phyloP scores from a whole-genome alignment of 2,797 vertebrate species.

The Coilia nasus region DNA sequence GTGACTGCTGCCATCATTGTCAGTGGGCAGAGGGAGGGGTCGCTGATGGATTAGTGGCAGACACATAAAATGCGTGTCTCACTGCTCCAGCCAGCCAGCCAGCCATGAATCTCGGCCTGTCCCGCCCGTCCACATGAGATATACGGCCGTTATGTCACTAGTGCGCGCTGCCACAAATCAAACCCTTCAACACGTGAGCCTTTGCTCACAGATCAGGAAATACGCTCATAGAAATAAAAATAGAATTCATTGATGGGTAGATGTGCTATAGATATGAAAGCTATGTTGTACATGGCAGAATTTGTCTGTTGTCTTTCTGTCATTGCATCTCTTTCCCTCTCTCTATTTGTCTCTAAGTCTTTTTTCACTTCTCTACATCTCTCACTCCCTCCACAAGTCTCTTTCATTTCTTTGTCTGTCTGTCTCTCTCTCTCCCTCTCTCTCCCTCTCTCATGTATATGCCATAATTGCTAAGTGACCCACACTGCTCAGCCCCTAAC shows the following conservation, averaged over 20 bases:
- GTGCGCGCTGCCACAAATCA: not conserved
- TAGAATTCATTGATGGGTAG: too few relatives aligned
- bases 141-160: not conserved
- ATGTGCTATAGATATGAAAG: too few relatives aligned
- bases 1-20: too few relatives aligned
- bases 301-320: not conserved
- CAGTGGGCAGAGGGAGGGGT: too few relatives aligned
- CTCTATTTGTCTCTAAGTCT: too few relatives aligned
- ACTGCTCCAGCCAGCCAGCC: not conserved
- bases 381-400: too few relatives aligned
- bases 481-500: too few relatives aligned
- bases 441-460: not conserved
- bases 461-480: not conserved
- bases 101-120: not conserved
- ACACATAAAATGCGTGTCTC: constrained; percentile 9
- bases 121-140: not conserved
- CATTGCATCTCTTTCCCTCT: not conserved
- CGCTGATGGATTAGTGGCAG: too few relatives aligned
- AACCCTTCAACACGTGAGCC: not conserved
- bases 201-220: not conserved
- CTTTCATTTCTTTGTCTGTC: too few relatives aligned
- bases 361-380: too few relatives aligned
- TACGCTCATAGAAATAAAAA: not conserved
- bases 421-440: too few relatives aligned
- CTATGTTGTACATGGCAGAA: too few relatives aligned